phyloP scores from a whole-genome alignment of 2,113 vertebrate genomes.

The Tringa solitaria region DNA sequence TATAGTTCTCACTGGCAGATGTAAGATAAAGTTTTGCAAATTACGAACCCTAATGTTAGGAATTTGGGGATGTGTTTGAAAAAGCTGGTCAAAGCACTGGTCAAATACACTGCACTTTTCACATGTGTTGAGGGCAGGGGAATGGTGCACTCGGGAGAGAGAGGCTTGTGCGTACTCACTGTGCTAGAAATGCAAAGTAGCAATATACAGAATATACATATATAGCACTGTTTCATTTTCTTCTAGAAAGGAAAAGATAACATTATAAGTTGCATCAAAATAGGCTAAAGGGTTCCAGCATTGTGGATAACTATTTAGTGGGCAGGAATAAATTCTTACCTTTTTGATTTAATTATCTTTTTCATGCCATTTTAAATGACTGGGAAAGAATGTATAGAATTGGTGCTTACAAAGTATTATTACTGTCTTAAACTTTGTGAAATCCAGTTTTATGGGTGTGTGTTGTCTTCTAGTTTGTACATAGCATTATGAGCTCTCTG shows the following conservation, averaged over 20 bases:
- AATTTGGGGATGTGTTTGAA: neutral
- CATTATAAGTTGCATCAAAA: neutral
- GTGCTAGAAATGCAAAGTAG: neutral
- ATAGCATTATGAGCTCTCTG: neutral
- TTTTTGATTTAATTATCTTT: neutral
- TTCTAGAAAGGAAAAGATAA: neutral
- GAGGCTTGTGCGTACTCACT: neutral
- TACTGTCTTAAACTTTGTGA: neutral
- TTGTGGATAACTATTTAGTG: neutral
- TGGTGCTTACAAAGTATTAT: neutral
- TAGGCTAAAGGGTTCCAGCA: neutral
- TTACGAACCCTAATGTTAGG: neutral
- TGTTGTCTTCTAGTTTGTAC: neutral
- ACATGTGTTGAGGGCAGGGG: neutral
- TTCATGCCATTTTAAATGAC: neutral
- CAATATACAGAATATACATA: neutral
- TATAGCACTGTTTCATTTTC: neutral
- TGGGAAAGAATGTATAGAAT: neutral
- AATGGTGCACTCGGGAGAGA: neutral
- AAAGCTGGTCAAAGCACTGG: neutral
- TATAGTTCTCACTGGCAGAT: neutral
- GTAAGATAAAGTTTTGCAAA: neutral
- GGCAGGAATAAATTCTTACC: neutral
- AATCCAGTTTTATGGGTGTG: accelerated
- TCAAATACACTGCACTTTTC: neutral